A percentile compares a stretch with the other conserved stretches of the same genome.
These are phyloP conservation scores for Ctenoplectra terminalis DNA, from an alignment of 1,140 invertebrate genomes.

Conservation along the genomic window DNA sequence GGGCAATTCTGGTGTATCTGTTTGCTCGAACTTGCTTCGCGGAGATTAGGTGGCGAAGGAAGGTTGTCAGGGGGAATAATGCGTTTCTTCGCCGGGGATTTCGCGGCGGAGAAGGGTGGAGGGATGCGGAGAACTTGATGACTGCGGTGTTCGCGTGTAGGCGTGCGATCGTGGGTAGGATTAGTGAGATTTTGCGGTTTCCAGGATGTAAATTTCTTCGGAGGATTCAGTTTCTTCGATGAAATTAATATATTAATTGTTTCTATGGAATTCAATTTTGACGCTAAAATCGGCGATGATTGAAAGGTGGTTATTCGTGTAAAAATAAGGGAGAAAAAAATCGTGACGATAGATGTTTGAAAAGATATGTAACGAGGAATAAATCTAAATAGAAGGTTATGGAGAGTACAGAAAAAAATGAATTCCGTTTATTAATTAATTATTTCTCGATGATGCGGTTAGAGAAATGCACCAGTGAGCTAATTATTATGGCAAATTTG, in stretches of 20 bases:
- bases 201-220: not conserved
- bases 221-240: not conserved
- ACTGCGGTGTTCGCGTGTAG: not conserved
- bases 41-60: constrained; percentile 12
- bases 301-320: too few relatives aligned
- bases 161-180: too few relatives aligned
- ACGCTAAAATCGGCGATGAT: too few relatives aligned
- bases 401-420: too few relatives aligned
- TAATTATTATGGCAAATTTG: constrained; percentile 7
- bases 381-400: too few relatives aligned
- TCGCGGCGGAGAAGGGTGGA: not conserved
- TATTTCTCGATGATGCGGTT: too few relatives aligned
- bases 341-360: too few relatives aligned
- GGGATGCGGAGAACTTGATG: not conserved
- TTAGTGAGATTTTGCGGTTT: constrained; percentile 5
- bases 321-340: too few relatives aligned
- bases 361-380: too few relatives aligned
- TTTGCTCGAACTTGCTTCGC: constrained; percentile 25
- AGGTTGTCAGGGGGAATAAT: not conserved
- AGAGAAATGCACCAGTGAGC: not conserved
- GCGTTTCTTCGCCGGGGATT: not conserved
- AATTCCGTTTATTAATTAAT: too few relatives aligned
- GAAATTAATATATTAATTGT: too few relatives aligned
- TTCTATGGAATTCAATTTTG: too few relatives aligned
- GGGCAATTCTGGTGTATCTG: constrained; percentile 34